phyloP scores from a whole-genome alignment of 2,888 invertebrate species.

The Macrophya alboannulata region DNA sequence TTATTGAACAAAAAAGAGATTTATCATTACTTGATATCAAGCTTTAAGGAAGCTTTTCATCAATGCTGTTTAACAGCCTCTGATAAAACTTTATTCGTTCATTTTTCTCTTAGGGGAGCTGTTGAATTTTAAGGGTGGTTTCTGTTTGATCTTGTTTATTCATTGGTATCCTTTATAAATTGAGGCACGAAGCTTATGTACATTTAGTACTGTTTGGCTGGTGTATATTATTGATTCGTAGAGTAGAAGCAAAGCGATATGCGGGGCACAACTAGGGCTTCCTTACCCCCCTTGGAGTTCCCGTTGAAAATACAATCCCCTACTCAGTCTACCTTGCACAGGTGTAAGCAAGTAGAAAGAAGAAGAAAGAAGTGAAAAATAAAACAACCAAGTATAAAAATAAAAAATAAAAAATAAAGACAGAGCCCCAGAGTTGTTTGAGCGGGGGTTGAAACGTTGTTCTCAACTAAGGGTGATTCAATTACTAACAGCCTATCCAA shows the following conservation, averaged over 20 bases:
- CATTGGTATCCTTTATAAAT: slow-evolving; percentile 12
- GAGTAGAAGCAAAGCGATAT: slow-evolving; percentile 72
- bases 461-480: slow-evolving; percentile 68
- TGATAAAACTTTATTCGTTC: neutral
- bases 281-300: slow-evolving; percentile 74
- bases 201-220: slow-evolving; percentile 48
- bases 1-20: neutral
- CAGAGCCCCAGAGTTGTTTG: slow-evolving; percentile 64
- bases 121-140: neutral
- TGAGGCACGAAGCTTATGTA: slow-evolving; percentile 21
- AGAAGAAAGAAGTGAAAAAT: slow-evolving; percentile 63
- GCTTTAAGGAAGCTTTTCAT: neutral
- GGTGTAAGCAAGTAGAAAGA: slow-evolving; percentile 69
- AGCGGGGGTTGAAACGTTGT: slow-evolving; percentile 68
- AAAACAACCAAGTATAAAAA: slow-evolving; percentile 62
- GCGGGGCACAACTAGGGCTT: slow-evolving; percentile 74
- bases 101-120: neutral
- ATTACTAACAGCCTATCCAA: slow-evolving; percentile 66
- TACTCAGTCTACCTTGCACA: slow-evolving; percentile 71
- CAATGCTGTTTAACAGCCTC: neutral
- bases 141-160: slow-evolving; percentile 32
- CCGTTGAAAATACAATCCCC: slow-evolving; percentile 72
- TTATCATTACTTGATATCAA: neutral
- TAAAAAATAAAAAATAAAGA: slow-evolving; percentile 66
- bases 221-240: slow-evolving; percentile 74